A percentile compares a stretch with the other conserved stretches of the same genome.
Evolutionary conservation across 2,113 vertebrate genomes (phyloP).

Genomic region (Saguinus midas): DNA sequence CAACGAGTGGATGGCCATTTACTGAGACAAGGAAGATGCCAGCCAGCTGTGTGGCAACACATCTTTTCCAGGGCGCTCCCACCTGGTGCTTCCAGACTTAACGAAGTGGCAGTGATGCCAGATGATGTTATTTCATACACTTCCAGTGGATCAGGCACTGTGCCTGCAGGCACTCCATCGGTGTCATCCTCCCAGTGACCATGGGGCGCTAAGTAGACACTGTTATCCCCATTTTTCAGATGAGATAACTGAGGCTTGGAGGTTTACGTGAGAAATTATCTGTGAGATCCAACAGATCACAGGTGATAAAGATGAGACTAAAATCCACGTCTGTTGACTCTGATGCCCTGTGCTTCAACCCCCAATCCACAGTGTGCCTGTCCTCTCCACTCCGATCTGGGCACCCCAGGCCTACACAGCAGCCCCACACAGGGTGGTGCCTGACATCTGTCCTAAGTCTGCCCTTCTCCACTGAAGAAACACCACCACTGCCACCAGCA

Average conservation of each 20-base stretch:
- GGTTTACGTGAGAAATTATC: neutral
- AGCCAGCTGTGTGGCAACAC: accelerated
- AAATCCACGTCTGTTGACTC: neutral
- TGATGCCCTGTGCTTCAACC: accelerated
- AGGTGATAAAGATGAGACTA: neutral
- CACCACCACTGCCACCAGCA: neutral
- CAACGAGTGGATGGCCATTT: accelerated
- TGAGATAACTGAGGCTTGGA: neutral
- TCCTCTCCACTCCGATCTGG: neutral
- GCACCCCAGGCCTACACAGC: no score
- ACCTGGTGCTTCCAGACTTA: neutral
- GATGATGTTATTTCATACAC: accelerated
- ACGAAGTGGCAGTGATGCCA: no score
- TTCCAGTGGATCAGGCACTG: neutral
- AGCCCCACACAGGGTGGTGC: accelerated
- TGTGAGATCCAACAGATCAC: neutral
- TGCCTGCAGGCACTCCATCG: neutral
- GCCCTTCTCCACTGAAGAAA: neutral
- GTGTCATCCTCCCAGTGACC: accelerated
- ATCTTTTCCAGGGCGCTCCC: accelerated
- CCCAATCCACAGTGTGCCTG: no score
- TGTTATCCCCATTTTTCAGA: neutral
- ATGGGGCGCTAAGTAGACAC: neutral
- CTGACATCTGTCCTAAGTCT: neutral
- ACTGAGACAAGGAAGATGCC: neutral